A percentile compares a stretch with the other conserved stretches of the same genome.
phyloP scores from a whole-genome alignment of 2,113 vertebrate genomes.

The Equus quagga region DNA sequence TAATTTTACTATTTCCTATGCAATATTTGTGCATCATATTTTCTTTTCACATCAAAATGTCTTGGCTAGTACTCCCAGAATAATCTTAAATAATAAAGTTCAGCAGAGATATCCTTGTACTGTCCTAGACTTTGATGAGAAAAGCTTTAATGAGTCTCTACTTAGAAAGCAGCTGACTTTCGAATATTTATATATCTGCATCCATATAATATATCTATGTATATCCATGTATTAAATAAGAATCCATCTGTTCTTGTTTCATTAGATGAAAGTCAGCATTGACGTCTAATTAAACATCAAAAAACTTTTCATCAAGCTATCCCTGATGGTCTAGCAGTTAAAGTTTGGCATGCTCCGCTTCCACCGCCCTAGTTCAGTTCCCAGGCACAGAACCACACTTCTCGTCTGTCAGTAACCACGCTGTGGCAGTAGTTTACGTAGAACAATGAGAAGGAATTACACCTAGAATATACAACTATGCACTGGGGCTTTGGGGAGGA shows the following conservation, averaged over 20 bases:
- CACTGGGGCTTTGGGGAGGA: too few relatives aligned
- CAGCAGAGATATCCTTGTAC: not conserved
- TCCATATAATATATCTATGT: not conserved
- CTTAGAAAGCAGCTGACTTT: conserved; percentile 58
- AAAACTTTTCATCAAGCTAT: not conserved
- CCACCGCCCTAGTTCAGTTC: too few relatives aligned
- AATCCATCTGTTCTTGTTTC: not conserved
- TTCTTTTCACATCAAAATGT: not conserved
- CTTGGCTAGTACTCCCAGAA: not conserved
- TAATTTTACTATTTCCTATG: not conserved
- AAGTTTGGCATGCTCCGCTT: too few relatives aligned
- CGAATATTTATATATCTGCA: conserved; percentile 51
- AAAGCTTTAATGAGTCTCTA: conserved; percentile 4
- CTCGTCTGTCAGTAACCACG: too few relatives aligned
- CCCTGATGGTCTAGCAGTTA: too few relatives aligned
- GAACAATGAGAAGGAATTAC: too few relatives aligned
- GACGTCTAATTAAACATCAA: not conserved
- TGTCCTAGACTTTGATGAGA: not conserved
- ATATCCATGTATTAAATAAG: conserved; percentile 27
- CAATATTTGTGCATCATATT: not conserved
- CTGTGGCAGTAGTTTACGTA: too few relatives aligned
- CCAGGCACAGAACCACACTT: too few relatives aligned
- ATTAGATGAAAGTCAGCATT: conserved; percentile 14
- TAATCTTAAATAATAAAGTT: conserved; percentile 1
- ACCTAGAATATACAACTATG: too few relatives aligned